Percentiles rank a stretch among this genome's conserved stretches.
phyloP scores from a whole-genome alignment of 2,797 vertebrate genomes.

The Novumbra hubbsi region DNA sequence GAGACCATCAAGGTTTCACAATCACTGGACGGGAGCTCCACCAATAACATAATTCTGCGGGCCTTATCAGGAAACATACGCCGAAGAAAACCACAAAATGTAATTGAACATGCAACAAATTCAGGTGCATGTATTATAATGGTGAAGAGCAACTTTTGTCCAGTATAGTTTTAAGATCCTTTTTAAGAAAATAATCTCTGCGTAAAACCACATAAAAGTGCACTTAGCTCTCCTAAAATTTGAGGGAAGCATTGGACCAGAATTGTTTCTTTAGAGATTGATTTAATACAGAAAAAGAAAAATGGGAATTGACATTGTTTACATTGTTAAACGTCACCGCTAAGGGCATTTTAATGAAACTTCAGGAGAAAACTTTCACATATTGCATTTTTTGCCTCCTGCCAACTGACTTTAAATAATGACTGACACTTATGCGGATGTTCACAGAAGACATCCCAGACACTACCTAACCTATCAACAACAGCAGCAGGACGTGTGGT shows the following conservation, averaged over 20 bases:
- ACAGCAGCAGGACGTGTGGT: neutral
- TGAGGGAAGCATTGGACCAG: neutral
- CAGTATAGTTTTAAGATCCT: no score
- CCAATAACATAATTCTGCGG: neutral
- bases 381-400: slow-evolving; percentile 3
- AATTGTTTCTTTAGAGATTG: slow-evolving; percentile 22
- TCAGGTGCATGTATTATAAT: no score
- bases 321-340: neutral
- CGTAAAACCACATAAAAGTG: neutral
- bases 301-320: slow-evolving; percentile 14
- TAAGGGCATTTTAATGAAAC: slow-evolving; percentile 28
- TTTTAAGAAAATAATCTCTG: no score
- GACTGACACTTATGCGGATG: neutral
- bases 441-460: neutral
- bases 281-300: slow-evolving; percentile 12
- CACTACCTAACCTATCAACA: neutral
- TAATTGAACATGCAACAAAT: no score
- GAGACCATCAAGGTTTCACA: neutral
- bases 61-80: neutral
- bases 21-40: neutral
- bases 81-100: neutral
- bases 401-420: neutral
- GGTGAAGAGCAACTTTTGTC: no score
- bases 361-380: neutral
- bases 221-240: slow-evolving; percentile 10